A percentile compares a stretch with the other conserved stretches of the same genome.
phyloP scores from a whole-genome alignment of 2,797 vertebrate genomes.

The Aselliscus stoliczkanus region DNA sequence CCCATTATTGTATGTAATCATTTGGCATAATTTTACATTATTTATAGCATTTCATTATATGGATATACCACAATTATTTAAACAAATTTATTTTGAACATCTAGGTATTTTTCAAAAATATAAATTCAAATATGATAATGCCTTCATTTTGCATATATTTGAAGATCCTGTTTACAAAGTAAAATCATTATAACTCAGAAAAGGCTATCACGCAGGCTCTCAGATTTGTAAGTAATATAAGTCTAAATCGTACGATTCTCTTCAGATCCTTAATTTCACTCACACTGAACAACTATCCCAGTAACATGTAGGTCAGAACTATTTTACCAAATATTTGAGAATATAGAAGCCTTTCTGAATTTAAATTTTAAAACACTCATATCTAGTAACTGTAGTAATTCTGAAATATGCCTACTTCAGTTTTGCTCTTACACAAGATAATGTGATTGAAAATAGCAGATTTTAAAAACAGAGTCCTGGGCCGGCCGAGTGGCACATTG shows the following conservation, averaged over 20 bases:
- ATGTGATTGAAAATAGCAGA: background rate
- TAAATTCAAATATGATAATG: background rate
- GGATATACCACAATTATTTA: background rate
- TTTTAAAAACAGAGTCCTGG: background rate
- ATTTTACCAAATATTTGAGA: background rate
- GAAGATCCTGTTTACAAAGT: background rate
- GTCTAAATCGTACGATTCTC: background rate
- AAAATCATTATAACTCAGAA: background rate
- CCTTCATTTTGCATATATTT: background rate
- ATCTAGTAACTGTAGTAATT: background rate
- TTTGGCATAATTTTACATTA: background rate
- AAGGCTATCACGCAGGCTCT: accelerated
- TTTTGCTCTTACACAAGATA: background rate
- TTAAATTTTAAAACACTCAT: background rate
- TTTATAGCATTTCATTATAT: background rate
- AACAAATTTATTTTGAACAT: background rate
- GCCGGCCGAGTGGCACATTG: no score
- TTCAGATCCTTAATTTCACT: background rate
- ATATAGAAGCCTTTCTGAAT: background rate
- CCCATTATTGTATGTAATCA: background rate
- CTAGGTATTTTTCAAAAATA: background rate
- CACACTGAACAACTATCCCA: background rate
- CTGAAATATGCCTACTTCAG: background rate
- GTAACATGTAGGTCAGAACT: background rate
- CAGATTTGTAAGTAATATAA: background rate